Percentiles rank a stretch among this genome's conserved stretches.
These are phyloP conservation scores for Kradibia gibbosae DNA, from an alignment of 1,140 invertebrate species.

Conservation along the genomic window DNA sequence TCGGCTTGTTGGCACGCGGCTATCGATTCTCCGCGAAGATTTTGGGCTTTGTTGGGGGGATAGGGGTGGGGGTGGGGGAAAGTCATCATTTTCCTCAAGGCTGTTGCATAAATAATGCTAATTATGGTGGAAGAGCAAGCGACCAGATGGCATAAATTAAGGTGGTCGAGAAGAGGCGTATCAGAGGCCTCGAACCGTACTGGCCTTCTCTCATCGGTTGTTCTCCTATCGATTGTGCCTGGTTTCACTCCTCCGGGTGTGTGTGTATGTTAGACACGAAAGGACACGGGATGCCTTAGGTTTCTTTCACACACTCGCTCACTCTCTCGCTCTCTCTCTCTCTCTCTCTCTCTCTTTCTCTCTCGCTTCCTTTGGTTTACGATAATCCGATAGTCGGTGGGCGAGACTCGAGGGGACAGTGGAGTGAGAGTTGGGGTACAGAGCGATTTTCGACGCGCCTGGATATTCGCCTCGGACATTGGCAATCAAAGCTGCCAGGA, in stretches of 20 bases:
- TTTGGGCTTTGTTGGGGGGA: not conserved
- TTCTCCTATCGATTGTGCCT: not conserved
- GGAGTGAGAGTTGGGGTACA: not conserved
- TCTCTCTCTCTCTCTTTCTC: not conserved
- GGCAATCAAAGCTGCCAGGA: not conserved
- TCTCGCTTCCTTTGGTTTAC: not conserved
- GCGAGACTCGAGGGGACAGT: not conserved
- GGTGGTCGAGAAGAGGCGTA: not conserved
- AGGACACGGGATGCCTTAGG: not conserved
- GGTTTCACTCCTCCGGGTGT: not conserved
- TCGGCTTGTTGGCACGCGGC: not conserved
- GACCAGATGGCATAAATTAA: slow-evolving; percentile 3
- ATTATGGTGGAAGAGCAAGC: not conserved
- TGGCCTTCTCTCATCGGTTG: not conserved
- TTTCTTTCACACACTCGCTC: not conserved
- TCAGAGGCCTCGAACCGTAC: not conserved
- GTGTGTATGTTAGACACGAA: too few relatives aligned
- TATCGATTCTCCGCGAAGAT: not conserved
- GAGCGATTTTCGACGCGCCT: not conserved
- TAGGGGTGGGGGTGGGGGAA: too few relatives aligned
- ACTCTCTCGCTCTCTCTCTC: not conserved
- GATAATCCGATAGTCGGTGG: not conserved
- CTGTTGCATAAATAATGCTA: slow-evolving; percentile 7
- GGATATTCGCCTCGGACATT: not conserved
- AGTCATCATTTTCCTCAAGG: slow-evolving; percentile 9